Evolutionary conservation across 2,888 invertebrate genomes (phyloP).

Genomic region (Xanthorhoe designata): DNA sequence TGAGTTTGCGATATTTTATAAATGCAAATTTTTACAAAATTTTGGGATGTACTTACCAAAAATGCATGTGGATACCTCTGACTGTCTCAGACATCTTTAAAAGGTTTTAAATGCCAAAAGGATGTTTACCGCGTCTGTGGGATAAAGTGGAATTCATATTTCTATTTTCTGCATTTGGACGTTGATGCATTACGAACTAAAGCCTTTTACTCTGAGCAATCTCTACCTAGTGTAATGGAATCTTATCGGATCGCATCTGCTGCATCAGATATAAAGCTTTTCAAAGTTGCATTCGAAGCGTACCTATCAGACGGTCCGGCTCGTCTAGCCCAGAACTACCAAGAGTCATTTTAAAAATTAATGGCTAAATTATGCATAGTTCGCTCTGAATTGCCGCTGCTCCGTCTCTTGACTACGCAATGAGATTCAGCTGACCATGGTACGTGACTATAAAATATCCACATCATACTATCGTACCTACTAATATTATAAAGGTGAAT

Average conservation of each 20-base stretch:
- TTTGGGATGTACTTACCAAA: no score
- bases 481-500: no score
- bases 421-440: constrained; percentile 69
- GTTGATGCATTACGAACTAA: constrained; percentile 33
- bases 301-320: constrained; percentile 66
- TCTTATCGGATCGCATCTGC: constrained; percentile 43
- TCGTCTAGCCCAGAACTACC: constrained; percentile 74
- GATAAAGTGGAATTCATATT: no score
- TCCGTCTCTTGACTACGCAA: constrained; percentile 73
- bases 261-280: constrained; percentile 44
- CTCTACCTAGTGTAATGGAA: constrained; percentile 37
- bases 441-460: constrained; percentile 63
- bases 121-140: no score
- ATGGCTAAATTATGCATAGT: constrained; percentile 82
- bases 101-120: no score
- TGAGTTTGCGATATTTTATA: no score
- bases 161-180: constrained; percentile 18
- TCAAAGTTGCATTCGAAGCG: constrained; percentile 66
- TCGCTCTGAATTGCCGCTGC: constrained; percentile 76
- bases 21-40: no score
- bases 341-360: constrained; percentile 81
- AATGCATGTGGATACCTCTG: no score
- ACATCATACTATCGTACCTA: constrained; percentile 26
- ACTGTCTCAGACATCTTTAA: no score
- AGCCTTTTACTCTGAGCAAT: constrained; percentile 28